Evolutionary conservation across 2,888 invertebrate species (phyloP).

Genomic region (Rapana venosa): DNA sequence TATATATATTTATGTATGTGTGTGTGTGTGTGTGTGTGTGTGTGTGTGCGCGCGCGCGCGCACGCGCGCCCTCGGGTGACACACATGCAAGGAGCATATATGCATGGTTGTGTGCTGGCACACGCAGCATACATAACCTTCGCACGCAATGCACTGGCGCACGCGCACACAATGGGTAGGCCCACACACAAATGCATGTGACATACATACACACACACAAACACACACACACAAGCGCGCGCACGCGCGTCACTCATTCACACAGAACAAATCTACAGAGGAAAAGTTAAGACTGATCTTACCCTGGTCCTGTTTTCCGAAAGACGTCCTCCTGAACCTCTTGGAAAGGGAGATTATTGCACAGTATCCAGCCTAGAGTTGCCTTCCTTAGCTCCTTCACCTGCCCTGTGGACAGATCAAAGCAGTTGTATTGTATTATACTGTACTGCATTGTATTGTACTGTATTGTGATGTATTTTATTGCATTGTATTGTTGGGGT

Average conservation of each 20-base stretch:
- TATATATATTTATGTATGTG: background rate
- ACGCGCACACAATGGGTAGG: background rate
- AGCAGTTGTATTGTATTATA: background rate
- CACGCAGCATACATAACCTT: background rate
- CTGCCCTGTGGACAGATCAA: background rate
- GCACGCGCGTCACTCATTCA: background rate
- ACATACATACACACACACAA: background rate
- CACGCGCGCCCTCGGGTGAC: background rate
- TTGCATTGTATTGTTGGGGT: too few species aligned
- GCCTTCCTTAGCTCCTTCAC: constrained; percentile 25
- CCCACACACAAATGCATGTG: background rate
- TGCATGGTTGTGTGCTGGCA: background rate
- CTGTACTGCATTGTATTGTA: background rate
- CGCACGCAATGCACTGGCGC: background rate
- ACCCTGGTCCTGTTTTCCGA: background rate
- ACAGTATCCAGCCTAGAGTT: constrained; percentile 23
- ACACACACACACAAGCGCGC: background rate
- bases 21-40: too few species aligned
- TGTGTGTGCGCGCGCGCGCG: background rate
- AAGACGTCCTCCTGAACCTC: constrained; percentile 20
- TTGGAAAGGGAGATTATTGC: constrained; percentile 1
- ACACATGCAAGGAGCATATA: background rate
- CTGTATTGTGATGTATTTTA: background rate
- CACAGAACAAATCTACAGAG: background rate
- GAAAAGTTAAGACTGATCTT: background rate